Base-by-base conservation (phyloP, 1,140 invertebrate genomes). In the Drosophila seguyi region DNA sequence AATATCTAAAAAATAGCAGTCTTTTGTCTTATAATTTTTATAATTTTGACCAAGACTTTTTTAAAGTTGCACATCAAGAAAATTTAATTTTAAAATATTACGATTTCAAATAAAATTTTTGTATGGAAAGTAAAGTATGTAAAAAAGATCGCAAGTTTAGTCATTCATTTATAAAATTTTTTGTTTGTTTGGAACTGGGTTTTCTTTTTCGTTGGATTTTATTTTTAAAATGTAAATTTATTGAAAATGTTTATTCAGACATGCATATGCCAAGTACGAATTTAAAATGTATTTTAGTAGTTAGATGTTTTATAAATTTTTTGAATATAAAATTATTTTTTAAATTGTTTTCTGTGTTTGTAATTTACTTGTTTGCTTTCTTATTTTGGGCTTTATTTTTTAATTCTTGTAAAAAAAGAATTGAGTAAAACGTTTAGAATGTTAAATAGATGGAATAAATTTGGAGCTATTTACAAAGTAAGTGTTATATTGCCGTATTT, bases 1-100 rank as follows among this genome's bases (percentile, higher is more conserved):
- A 36, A 16, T 16, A 8, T 22, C 18, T 53, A 36, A 53, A 16
- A 52, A 52, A 1, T 53, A 53, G 13, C 50, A 53, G 50, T 52
- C 50, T 52, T 52, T 34, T 36, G 31, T 36, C 0, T 34, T 53
- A 7, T 20, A 53, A 22, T 36, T 53, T 53, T 22, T 13, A 0
- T 1, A 36, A 22, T 16, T 18, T 22, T 4, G 13, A 7, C 0
- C 18, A 53, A 36, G 29, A 36, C 29, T 3, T 53, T 10, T 8
- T 16, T 22, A 34, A 22, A 10, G 31, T 53, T 36, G 13, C 50
- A 34, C 50, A 22, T 8, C 22, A 14, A 10, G 8, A 22, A 16
- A 22, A 22, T 3, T 22, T 3, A 8, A 22, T 20, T 36, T 20
- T 13, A 29, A 6, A 1, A 50, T 2, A 11, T 6, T 6, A n/a